These are phyloP conservation scores for Biston stratarius DNA, from an alignment of 2,888 invertebrate genomes.

Conservation along the genomic window DNA sequence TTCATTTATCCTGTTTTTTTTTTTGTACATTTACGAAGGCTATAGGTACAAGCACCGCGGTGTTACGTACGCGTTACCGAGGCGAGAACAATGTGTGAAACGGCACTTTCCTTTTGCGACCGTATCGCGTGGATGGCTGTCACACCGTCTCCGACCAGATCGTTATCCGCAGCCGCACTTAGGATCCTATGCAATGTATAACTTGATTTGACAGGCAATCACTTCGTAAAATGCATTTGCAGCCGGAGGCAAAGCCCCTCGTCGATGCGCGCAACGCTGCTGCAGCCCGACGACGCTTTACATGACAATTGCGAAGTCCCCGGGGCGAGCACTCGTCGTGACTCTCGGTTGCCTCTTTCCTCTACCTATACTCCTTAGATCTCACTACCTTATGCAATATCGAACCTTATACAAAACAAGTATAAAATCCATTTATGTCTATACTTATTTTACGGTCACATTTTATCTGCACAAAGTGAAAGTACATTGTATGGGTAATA, in stretches of 20 bases:
- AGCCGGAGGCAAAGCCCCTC: constrained; percentile 73
- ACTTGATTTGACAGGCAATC: constrained; percentile 81
- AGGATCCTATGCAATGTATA: constrained; percentile 67
- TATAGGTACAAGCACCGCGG: constrained; percentile 38
- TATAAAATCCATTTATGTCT: constrained; percentile 31
- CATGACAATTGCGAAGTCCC: constrained; percentile 83
- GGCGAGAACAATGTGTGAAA: constrained; percentile 55
- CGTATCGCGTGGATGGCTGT: constrained; percentile 54
- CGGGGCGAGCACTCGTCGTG: constrained; percentile 64
- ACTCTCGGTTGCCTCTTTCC: constrained; percentile 61
- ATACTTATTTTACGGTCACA: constrained; percentile 25
- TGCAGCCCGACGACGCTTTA: constrained; percentile 72
- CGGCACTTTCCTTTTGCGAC: constrained; percentile 56
- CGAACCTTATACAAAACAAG: constrained; percentile 49
- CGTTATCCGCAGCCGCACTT: constrained; percentile 74
- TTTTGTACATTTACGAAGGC: constrained; percentile 34
- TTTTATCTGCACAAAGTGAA: constrained; percentile 50
- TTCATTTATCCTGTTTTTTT: background rate
- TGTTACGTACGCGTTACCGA: constrained; percentile 37
- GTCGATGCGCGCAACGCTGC: constrained; percentile 64
- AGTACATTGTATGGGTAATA: constrained; percentile 54
- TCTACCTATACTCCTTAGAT: constrained; percentile 15
- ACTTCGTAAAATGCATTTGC: constrained; percentile 83
- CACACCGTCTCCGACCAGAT: constrained; percentile 64
- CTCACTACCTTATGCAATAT: constrained; percentile 56